These are phyloP conservation scores for Ataeniobius toweri DNA, from an alignment of 2,797 vertebrate species.

Conservation along the genomic window DNA sequence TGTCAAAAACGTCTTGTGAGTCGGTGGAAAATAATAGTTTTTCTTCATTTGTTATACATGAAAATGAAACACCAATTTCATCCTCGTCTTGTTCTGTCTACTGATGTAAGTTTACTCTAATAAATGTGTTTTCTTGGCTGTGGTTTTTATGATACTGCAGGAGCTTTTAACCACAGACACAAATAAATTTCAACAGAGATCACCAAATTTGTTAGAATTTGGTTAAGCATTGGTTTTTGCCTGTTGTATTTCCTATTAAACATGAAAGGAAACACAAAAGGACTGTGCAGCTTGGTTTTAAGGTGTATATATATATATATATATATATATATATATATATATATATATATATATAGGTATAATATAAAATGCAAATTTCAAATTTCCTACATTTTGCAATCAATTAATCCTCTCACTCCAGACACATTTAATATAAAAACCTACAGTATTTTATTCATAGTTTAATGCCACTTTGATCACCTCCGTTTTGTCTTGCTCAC, in stretches of 20 bases:
- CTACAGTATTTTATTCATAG: slow-evolving; percentile 27
- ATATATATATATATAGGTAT: neutral
- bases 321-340: neutral
- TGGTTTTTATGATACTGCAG: slow-evolving; percentile 14
- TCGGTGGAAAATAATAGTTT: slow-evolving; percentile 48
- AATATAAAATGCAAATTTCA: neutral
- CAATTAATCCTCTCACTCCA: slow-evolving; percentile 8
- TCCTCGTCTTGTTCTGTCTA: slow-evolving; percentile 40
- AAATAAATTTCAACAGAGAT: slow-evolving; percentile 31
- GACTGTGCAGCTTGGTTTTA: neutral
- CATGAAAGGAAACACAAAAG: slow-evolving; percentile 1
- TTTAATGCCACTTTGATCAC: slow-evolving; percentile 41
- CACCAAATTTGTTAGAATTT: slow-evolving; percentile 30
- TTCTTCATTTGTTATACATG: slow-evolving; percentile 50
- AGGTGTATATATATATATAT: neutral
- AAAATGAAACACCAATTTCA: slow-evolving; percentile 46
- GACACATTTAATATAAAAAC: slow-evolving; percentile 20
- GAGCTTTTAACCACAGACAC: slow-evolving; percentile 20
- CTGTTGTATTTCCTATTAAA: slow-evolving; percentile 8
- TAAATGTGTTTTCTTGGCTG: slow-evolving; percentile 28
- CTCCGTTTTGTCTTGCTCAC: slow-evolving; percentile 36
- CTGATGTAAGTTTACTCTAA: slow-evolving; percentile 38
- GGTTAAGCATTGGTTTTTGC: slow-evolving; percentile 5
- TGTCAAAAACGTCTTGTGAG: slow-evolving; percentile 56
- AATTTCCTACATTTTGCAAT: neutral